Conservation (phyloP, 1,140 invertebrate genomes). For the Euwallacea fornicatus region DNA sequence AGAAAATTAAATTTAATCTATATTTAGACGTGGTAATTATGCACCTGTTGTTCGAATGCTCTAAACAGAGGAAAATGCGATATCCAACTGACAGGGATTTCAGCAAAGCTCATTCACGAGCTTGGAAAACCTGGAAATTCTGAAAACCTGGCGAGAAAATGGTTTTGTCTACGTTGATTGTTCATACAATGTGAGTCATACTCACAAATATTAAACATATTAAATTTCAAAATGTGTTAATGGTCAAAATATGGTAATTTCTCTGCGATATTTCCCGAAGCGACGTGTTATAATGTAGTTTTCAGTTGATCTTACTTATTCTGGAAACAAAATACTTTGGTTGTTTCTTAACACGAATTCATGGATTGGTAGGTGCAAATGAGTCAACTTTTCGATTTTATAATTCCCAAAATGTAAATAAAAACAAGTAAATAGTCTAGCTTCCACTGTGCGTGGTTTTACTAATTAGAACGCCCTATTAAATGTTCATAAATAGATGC, state of each 20-base stretch:
- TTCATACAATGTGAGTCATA: background rate
- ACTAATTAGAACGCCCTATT: constrained; percentile 1
- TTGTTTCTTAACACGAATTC: too few species aligned
- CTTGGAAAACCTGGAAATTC: constrained; percentile 12
- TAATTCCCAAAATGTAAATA: too few species aligned
- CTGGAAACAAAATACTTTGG: too few species aligned
- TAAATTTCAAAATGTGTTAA: background rate
- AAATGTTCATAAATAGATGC: constrained; percentile 5
- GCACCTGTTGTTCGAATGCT: constrained; percentile 10
- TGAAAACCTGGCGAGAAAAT: constrained; percentile 2
- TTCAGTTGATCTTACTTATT: too few species aligned
- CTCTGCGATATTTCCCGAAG: too few species aligned
- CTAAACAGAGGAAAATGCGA: constrained; percentile 10
- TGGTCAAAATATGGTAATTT: too few species aligned
- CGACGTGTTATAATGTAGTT: too few species aligned
- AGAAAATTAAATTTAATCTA: background rate
- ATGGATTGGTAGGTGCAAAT: too few species aligned
- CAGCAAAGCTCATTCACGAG: constrained; percentile 8
- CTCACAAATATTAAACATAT: background rate
- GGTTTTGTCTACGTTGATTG: constrained; percentile 7
- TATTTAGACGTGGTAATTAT: background rate
- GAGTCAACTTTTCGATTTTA: too few species aligned
- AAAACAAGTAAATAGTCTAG: too few species aligned
- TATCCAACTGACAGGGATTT: constrained; percentile 13
- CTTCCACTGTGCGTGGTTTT: background rate